Evolutionary conservation across 1,140 invertebrate genomes (phyloP).

Genomic region (Ceratosolen fusciceps): DNA sequence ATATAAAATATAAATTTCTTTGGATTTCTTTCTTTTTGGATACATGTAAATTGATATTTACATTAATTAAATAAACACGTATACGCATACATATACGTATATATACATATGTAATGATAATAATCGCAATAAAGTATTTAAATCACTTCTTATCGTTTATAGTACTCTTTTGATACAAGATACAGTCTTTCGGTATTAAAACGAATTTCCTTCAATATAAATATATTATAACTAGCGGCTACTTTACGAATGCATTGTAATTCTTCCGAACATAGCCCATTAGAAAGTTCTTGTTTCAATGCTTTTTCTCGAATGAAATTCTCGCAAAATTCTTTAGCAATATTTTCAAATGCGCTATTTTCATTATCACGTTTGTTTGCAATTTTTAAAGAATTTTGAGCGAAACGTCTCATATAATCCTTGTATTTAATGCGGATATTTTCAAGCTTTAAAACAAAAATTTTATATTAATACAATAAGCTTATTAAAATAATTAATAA

Average conservation of each 20-base stretch:
- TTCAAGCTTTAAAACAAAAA: conserved; percentile 34
- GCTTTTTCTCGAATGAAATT: conserved; percentile 30
- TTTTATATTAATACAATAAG: conserved; percentile 49
- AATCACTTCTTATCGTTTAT: conserved; percentile 12
- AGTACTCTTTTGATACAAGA: conserved; percentile 27
- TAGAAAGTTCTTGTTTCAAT: conserved; percentile 33
- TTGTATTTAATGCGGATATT: conserved; percentile 15
- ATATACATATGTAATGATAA: too few species aligned
- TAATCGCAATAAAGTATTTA: neutral
- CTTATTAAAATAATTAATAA: neutral
- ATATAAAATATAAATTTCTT: too few species aligned
- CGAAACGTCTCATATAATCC: conserved; percentile 36
- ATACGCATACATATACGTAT: too few species aligned
- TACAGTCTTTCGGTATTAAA: conserved; percentile 24
- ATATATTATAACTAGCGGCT: conserved; percentile 33
- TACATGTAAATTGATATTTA: too few species aligned
- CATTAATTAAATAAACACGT: too few species aligned
- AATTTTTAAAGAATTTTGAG: conserved; percentile 45
- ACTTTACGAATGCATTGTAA: conserved; percentile 27
- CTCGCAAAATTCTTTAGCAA: conserved; percentile 31
- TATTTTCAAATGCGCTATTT: conserved; percentile 31
- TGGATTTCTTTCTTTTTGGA: too few species aligned
- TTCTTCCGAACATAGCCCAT: conserved; percentile 39
- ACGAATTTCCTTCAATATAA: conserved; percentile 12
- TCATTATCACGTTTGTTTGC: neutral